Conservation (phyloP, 2,888 invertebrate species). For the Tipula confusa region DNA sequence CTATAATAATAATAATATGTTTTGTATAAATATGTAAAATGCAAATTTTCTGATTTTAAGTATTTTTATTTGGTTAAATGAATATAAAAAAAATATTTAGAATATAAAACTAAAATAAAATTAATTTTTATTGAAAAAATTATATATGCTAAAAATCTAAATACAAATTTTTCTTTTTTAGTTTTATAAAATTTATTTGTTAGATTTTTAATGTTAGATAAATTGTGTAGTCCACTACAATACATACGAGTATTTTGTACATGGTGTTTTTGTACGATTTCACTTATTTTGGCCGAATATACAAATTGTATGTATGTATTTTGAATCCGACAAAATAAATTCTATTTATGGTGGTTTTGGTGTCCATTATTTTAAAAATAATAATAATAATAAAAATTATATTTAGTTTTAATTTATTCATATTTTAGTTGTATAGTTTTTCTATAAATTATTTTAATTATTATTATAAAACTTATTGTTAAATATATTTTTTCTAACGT, state of each 20-base stretch:
- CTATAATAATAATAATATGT: not conserved
- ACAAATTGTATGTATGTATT: not conserved
- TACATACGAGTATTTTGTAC: not conserved
- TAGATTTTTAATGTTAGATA: slow-evolving; percentile 25
- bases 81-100: slow-evolving; percentile 15
- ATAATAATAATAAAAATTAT: not conserved
- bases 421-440: not conserved
- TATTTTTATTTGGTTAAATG: slow-evolving; percentile 20
- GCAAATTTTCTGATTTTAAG: slow-evolving; percentile 12
- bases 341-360: not conserved
- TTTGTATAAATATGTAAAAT: not conserved
- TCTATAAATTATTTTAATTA: slow-evolving; percentile 25
- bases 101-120: not conserved
- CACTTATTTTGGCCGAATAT: not conserved
- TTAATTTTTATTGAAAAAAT: slow-evolving; percentile 15
- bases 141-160: not conserved
- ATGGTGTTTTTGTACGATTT: not conserved
- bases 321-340: not conserved
- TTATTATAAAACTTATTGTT: slow-evolving; percentile 20
- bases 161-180: not conserved
- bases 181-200: not conserved
- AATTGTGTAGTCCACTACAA: not conserved
- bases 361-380: not conserved
- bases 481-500: not conserved
- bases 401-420: not conserved